Evolutionary conservation across 2,888 invertebrate species (phyloP).

Genomic region (Craniophora ligustri): DNA sequence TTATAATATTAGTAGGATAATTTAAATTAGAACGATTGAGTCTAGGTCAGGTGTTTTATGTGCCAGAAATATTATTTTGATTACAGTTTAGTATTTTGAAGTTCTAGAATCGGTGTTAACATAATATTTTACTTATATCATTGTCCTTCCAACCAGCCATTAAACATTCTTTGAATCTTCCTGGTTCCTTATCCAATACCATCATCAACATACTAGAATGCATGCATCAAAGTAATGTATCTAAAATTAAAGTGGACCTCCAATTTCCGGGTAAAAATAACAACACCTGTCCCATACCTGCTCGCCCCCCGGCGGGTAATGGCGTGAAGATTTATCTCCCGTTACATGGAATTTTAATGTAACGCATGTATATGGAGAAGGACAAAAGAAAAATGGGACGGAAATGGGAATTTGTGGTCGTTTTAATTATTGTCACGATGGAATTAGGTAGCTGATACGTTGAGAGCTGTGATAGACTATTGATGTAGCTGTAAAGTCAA

Average conservation of each 20-base stretch:
- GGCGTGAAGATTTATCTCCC: conserved; percentile 77
- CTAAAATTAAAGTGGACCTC: conserved; percentile 76
- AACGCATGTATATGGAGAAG: conserved; percentile 33
- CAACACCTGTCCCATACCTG: conserved; percentile 72
- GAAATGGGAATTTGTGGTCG: conserved; percentile 41
- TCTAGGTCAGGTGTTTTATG: too few relatives aligned
- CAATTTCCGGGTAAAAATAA: conserved; percentile 80
- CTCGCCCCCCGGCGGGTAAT: conserved; percentile 67
- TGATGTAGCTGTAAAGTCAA: too few relatives aligned
- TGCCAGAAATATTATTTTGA: too few relatives aligned
- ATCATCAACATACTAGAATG: conserved; percentile 53
- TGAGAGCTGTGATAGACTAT: too few relatives aligned
- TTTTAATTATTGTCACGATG: conserved; percentile 14
- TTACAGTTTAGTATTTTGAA: too few relatives aligned
- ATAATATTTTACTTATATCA: too few relatives aligned
- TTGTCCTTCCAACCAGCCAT: too few relatives aligned
- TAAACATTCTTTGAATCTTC: not conserved
- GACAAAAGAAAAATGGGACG: conserved; percentile 43
- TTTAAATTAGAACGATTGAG: too few relatives aligned
- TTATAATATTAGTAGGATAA: too few relatives aligned
- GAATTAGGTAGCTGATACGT: too few relatives aligned
- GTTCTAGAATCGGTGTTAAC: too few relatives aligned
- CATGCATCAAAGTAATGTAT: conserved; percentile 72
- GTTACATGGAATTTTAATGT: conserved; percentile 78
- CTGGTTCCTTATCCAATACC: conserved; percentile 34